Evolutionary conservation across 2,888 invertebrate genomes (phyloP).

Genomic region (Cylloceria caligata): DNA sequence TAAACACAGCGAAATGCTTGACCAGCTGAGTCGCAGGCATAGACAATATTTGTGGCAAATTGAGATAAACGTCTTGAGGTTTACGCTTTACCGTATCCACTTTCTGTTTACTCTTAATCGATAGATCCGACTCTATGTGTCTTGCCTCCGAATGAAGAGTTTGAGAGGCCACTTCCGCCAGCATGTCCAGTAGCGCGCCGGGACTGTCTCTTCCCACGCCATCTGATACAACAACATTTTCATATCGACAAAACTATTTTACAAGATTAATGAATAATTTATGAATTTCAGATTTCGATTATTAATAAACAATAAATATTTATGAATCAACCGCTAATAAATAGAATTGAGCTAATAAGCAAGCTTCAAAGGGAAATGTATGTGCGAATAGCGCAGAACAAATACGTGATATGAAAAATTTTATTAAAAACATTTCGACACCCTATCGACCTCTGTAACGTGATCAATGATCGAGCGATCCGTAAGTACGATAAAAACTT

Average conservation of each 20-base stretch:
- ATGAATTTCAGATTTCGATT: no score
- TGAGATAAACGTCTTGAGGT: slow-evolving; percentile 73
- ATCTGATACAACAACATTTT: slow-evolving; percentile 69
- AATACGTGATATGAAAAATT: no score
- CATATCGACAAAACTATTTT: background rate
- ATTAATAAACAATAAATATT: background rate
- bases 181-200: slow-evolving; percentile 85
- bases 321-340: no score
- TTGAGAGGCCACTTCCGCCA: slow-evolving; percentile 87
- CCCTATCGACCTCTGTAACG: no score
- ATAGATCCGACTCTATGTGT: slow-evolving; percentile 69
- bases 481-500: no score
- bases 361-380: no score
- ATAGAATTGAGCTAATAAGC: no score
- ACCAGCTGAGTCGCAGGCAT: slow-evolving; percentile 85
- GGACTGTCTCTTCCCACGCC: slow-evolving; percentile 81
- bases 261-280: no score
- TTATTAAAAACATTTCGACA: no score
- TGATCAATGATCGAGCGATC: no score
- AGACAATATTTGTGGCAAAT: slow-evolving; percentile 77
- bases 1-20: slow-evolving; percentile 85
- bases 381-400: no score
- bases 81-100: slow-evolving; percentile 73
- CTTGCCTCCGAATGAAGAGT: slow-evolving; percentile 83
- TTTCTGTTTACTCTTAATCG: slow-evolving; percentile 68